Evolutionary conservation across 2,888 invertebrate species (phyloP).

Genomic region (Limenitis camilla): DNA sequence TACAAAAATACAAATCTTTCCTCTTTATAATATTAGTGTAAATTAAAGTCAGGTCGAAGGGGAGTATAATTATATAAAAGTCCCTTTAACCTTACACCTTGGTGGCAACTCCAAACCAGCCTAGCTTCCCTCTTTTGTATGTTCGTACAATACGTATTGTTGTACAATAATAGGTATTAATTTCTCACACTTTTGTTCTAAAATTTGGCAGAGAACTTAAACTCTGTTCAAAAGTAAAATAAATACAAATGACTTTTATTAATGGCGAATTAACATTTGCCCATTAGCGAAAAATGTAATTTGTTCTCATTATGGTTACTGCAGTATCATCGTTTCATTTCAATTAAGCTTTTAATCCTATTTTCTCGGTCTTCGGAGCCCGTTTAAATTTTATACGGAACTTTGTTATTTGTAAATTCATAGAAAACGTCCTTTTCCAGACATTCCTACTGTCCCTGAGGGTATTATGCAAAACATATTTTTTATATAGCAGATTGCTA

Average conservation of each 20-base stretch:
- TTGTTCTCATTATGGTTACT: slow-evolving; percentile 9
- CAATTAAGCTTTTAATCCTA: slow-evolving; percentile 11
- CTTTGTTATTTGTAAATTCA: slow-evolving; percentile 3
- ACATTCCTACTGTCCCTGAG: neutral
- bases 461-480: slow-evolving; percentile 6
- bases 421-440: neutral
- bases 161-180: no score
- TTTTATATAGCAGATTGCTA: slow-evolving; percentile 1
- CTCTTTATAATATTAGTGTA: no score
- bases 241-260: neutral
- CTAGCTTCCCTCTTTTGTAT: no score
- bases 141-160: no score
- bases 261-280: slow-evolving; percentile 2
- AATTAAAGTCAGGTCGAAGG: no score
- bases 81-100: no score
- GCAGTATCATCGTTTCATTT: slow-evolving; percentile 13
- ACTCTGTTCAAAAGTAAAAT: neutral
- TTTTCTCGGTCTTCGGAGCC: slow-evolving; percentile 3
- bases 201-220: neutral
- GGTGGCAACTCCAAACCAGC: no score
- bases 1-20: no score
- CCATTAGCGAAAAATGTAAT: slow-evolving; percentile 6
- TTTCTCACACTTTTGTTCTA: neutral
- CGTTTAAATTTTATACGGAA: slow-evolving; percentile 7
- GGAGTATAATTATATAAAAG: no score